Base-by-base conservation (phyloP, 2,113 vertebrate species). In the Stegastes partitus region DNA sequence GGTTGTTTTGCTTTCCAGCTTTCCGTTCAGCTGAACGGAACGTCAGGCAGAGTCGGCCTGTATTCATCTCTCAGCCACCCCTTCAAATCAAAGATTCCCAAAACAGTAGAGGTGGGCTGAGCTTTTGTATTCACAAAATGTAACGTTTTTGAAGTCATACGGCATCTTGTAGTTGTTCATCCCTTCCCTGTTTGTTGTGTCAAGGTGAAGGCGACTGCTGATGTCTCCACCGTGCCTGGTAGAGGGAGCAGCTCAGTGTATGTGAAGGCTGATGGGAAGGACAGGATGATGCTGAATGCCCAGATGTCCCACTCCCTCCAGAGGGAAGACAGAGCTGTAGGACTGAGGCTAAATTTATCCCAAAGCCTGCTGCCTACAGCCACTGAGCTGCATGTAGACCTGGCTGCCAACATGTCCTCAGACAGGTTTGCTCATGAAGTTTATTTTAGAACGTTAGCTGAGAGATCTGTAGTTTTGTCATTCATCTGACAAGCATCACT, bases 371-470 rank as follows among this genome's bases (percentile, higher is more conserved):
- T 96, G 50, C 72, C 82, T 22, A 61, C 64, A 3, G 66, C 90
- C 50, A 67, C 76, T 16, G 77, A 92, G 23, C 59, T 94, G 39
- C 79, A 87, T 23, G 68, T 96, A 37, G 90, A 91, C 68, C 77
- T 97, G 39, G 73, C 76, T 1, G 84, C 94, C 76, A 96, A 95
- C 85, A 37, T 92, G 55, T 90, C 94, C 42, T 82, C 92, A 2
- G 87, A 95, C 83, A 96, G 96, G 96, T 96, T 86, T 68, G 37
- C 58, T 11, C 18, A 3, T 42, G 1, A 34, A 8, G 31, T 55
- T 2, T 49, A 5, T 66, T 49, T 42, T 34, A 34, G 7, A 6
- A 34, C 8, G 7, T 34, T 34, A 10, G 7, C 8, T 9, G 31
- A 34, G 31, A 34, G 14, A 14, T 42, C 14, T 15, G 4, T 34